Percentiles rank a stretch among this genome's conserved stretches.
phyloP scores from a whole-genome alignment of 2,113 vertebrate genomes.

The Ariopsis seemanni region DNA sequence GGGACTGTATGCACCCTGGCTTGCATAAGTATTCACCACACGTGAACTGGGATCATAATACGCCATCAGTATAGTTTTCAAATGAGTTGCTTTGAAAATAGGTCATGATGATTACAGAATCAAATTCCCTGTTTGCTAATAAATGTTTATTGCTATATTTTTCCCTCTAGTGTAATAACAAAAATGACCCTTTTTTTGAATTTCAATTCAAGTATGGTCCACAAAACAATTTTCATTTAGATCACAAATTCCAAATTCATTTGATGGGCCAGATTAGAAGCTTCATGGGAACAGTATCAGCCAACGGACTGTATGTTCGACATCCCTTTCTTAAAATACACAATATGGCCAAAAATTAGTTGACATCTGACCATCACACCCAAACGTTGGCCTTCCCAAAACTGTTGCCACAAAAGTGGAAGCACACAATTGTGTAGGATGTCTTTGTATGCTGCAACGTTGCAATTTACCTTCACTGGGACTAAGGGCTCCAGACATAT shows the following conservation, averaged over 20 bases:
- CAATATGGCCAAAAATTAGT: not conserved
- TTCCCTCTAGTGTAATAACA: constrained; percentile 6
- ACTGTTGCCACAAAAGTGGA: too few species aligned
- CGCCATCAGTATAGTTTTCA: not conserved
- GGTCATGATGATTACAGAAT: not conserved
- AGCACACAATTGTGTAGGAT: not conserved
- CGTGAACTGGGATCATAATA: not conserved
- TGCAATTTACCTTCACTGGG: too few species aligned
- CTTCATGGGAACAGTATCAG: not conserved
- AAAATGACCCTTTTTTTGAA: not conserved
- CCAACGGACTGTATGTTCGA: not conserved
- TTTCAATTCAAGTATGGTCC: not conserved
- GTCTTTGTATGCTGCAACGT: not conserved
- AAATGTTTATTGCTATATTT: not conserved
- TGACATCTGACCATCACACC: too few species aligned
- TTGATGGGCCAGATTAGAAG: not conserved
- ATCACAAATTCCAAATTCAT: not conserved
- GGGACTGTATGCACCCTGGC: not conserved
- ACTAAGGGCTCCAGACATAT: too few species aligned
- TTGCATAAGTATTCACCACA: not conserved
- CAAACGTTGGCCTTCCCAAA: too few species aligned
- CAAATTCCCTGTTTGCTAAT: not conserved
- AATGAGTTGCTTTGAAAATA: not conserved
- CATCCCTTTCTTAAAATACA: not conserved
- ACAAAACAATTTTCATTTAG: not conserved